Evolutionary conservation across 2,888 invertebrate genomes (phyloP).

Genomic region (Pristionchus maxplancki): DNA sequence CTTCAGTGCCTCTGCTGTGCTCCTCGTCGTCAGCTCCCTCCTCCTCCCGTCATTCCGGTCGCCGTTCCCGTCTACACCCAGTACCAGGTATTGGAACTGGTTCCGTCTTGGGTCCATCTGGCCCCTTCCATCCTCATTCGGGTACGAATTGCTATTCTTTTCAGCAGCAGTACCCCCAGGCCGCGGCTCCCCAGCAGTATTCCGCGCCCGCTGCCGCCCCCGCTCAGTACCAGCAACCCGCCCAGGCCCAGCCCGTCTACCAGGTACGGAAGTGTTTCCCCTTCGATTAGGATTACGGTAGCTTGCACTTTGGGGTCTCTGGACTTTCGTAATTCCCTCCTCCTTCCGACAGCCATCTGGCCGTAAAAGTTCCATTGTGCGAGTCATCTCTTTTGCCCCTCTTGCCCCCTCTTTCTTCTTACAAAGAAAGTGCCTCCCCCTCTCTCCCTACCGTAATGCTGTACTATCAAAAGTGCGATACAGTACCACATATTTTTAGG

Average conservation of each 20-base stretch:
- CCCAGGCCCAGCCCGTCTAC: conserved; percentile 37
- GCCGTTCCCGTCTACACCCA: conserved; percentile 26
- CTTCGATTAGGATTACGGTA: not conserved
- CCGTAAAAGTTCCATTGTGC: not conserved
- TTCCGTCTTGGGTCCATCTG: not conserved
- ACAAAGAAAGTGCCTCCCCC: not conserved
- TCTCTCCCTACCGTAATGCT: not conserved
- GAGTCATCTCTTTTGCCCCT: not conserved
- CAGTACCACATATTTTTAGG: not conserved
- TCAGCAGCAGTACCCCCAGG: conserved; percentile 34
- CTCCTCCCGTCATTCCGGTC: not conserved
- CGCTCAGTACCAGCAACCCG: not conserved
- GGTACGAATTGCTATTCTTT: not conserved
- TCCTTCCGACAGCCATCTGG: not conserved
- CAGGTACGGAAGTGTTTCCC: not conserved
- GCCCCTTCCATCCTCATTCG: not conserved
- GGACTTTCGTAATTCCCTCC: not conserved
- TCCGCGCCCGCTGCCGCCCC: not conserved
- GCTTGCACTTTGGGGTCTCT: not conserved
- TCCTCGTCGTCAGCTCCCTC: conserved; percentile 50
- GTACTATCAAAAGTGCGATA: not conserved
- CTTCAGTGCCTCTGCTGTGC: conserved; percentile 52
- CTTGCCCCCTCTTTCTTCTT: not conserved
- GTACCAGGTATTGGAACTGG: not conserved
- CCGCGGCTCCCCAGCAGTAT: not conserved